Percentiles rank a stretch among this genome's conserved stretches.
Evolutionary conservation across 2,797 vertebrate genomes (phyloP).

Genomic region (Thamnophis elegans): DNA sequence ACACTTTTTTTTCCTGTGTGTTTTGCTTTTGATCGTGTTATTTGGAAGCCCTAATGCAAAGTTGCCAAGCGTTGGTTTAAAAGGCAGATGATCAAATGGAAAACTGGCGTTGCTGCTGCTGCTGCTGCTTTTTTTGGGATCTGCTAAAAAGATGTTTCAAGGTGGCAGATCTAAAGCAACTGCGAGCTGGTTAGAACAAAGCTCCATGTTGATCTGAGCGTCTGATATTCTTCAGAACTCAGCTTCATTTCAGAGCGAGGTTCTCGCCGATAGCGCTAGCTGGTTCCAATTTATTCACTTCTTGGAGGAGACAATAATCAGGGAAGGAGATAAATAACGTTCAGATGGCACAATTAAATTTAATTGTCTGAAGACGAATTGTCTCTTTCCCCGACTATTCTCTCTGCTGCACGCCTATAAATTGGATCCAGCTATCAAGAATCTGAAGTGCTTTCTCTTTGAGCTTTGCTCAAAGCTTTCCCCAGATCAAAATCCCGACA

Average conservation of each 20-base stretch:
- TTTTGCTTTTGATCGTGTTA: conserved; percentile 25
- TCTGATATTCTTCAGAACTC: conserved; percentile 46
- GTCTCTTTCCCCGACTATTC: conserved; percentile 67
- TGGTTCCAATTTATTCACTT: conserved; percentile 67
- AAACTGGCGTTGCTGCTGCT: conserved; percentile 29
- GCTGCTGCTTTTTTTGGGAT: conserved; percentile 44
- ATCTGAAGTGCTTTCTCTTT: conserved; percentile 43
- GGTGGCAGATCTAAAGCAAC: conserved; percentile 64
- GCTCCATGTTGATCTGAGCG: conserved; percentile 49
- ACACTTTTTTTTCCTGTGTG: not conserved
- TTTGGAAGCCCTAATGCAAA: not conserved
- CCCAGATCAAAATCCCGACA: conserved; percentile 52
- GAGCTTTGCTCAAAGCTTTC: conserved; percentile 39
- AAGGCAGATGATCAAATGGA: conserved; percentile 24
- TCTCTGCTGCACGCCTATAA: conserved; percentile 65
- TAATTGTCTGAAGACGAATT: conserved; percentile 71
- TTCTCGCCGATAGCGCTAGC: conserved; percentile 60
- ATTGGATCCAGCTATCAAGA: conserved; percentile 70
- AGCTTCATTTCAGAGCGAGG: conserved; percentile 36
- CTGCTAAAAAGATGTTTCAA: conserved; percentile 61
- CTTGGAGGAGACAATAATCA: conserved; percentile 67
- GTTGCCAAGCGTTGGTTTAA: conserved; percentile 6
- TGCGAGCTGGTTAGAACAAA: conserved; percentile 41
- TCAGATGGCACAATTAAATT: conserved; percentile 73
- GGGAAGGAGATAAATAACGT: conserved; percentile 70